Evolutionary conservation across 2,888 invertebrate species (phyloP).

Genomic region (Plemyria rubiginata): DNA sequence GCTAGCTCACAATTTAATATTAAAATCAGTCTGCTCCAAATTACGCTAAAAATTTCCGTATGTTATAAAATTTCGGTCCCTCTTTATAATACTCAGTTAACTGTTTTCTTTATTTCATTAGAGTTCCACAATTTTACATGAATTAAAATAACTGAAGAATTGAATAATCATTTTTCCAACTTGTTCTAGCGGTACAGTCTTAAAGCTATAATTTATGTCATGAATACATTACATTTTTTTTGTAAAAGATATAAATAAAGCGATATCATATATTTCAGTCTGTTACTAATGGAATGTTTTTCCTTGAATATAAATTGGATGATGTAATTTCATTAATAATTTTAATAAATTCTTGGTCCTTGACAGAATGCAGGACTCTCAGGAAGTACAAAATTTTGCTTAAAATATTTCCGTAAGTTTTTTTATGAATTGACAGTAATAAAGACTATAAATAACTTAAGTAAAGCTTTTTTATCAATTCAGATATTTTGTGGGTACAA

Average conservation of each 20-base stretch:
- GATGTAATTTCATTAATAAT: slow-evolving; percentile 30
- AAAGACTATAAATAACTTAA: slow-evolving; percentile 6
- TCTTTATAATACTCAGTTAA: slow-evolving; percentile 66
- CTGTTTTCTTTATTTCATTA: slow-evolving; percentile 39
- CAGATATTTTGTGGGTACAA: not conserved
- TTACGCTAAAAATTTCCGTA: slow-evolving; percentile 64
- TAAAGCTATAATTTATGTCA: slow-evolving; percentile 40
- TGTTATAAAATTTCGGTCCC: slow-evolving; percentile 72
- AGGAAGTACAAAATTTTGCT: slow-evolving; percentile 3
- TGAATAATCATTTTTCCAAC: slow-evolving; percentile 20
- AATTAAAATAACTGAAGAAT: slow-evolving; percentile 27
- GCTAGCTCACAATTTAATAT: slow-evolving; percentile 58
- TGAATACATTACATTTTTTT: slow-evolving; percentile 32
- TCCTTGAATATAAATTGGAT: slow-evolving; percentile 36
- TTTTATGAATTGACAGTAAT: slow-evolving; percentile 4
- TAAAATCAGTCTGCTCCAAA: slow-evolving; percentile 72
- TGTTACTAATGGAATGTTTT: slow-evolving; percentile 68
- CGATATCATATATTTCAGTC: slow-evolving; percentile 64
- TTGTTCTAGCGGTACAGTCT: slow-evolving; percentile 36
- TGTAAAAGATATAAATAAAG: slow-evolving; percentile 51
- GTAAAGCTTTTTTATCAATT: not conserved
- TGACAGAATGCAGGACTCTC: not conserved
- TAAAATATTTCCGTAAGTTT: slow-evolving; percentile 7
- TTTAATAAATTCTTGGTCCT: slow-evolving; percentile 3
- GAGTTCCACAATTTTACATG: slow-evolving; percentile 27